Evolutionary conservation across 2,113 vertebrate species (phyloP).

Genomic region (Ariopsis seemanni): DNA sequence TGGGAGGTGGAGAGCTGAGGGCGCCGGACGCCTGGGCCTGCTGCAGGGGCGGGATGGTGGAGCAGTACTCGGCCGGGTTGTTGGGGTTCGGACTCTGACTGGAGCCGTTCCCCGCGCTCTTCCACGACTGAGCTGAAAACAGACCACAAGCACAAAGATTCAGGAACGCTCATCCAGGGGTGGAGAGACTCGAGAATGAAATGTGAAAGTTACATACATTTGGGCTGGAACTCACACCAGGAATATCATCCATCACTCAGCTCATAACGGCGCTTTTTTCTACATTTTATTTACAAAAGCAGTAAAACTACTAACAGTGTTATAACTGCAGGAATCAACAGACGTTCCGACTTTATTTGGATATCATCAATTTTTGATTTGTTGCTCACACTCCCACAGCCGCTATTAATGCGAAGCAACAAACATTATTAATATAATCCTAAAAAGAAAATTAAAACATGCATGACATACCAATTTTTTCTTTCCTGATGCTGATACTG

Average conservation of each 20-base stretch:
- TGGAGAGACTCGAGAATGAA: neutral
- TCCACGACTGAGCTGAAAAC: constrained; percentile 84
- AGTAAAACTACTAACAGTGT: neutral
- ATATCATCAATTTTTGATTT: neutral
- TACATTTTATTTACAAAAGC: neutral
- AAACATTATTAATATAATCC: neutral
- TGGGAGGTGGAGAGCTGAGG: constrained; percentile 94
- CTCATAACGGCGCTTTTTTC: neutral
- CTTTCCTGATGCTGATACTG: neutral
- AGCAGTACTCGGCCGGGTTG: constrained; percentile 99
- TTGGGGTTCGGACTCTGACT: constrained; percentile 97
- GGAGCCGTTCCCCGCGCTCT: constrained; percentile 81
- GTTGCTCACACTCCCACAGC: neutral
- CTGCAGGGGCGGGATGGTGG: constrained; percentile 96
- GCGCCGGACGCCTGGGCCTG: constrained; percentile 96
- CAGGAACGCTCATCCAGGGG: neutral
- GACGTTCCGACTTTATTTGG: neutral
- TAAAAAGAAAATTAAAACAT: too few relatives aligned
- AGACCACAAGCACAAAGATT: neutral
- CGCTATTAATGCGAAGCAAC: neutral
- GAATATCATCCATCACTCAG: neutral
- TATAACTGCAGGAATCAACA: neutral
- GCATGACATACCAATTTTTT: too few relatives aligned
- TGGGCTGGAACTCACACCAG: neutral
- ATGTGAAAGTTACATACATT: neutral